Conservation (phyloP, 1,140 invertebrate genomes). For the Caerostris darwini region DNA sequence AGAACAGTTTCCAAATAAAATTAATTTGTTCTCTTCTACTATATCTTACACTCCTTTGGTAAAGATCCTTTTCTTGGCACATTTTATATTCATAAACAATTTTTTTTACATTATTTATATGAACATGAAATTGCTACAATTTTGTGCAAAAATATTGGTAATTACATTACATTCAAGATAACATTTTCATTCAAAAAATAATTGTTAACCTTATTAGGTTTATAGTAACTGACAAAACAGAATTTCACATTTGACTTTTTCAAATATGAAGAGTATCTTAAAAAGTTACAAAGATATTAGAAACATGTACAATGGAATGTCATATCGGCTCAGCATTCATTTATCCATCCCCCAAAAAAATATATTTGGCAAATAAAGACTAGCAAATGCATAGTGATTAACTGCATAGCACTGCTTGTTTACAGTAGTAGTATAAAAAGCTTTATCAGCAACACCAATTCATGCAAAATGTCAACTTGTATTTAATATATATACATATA, state of each 20-base stretch:
- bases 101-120: constrained; percentile 37
- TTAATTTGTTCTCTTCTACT: background rate
- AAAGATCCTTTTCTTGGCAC: constrained; percentile 24
- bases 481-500: constrained; percentile 7
- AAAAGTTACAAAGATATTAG: constrained; percentile 41
- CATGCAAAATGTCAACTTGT: background rate
- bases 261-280: background rate
- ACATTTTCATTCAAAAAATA: constrained; percentile 8
- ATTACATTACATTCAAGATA: background rate
- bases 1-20: background rate
- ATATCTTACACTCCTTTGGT: constrained; percentile 13
- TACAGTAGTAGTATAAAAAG: constrained; percentile 45
- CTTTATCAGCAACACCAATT: constrained; percentile 29
- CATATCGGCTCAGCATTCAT: background rate
- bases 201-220: constrained; percentile 30
- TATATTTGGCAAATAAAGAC: constrained; percentile 72
- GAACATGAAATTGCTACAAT: constrained; percentile 17
- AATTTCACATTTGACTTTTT: background rate
- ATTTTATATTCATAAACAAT: constrained; percentile 19
- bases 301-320: constrained; percentile 68
- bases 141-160: constrained; percentile 42
- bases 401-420: constrained; percentile 40
- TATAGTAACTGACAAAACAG: background rate
- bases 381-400: constrained; percentile 62
- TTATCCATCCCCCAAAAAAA: constrained; percentile 35